phyloP scores from a whole-genome alignment of 2,888 invertebrate species.

The Heliconius sara region DNA sequence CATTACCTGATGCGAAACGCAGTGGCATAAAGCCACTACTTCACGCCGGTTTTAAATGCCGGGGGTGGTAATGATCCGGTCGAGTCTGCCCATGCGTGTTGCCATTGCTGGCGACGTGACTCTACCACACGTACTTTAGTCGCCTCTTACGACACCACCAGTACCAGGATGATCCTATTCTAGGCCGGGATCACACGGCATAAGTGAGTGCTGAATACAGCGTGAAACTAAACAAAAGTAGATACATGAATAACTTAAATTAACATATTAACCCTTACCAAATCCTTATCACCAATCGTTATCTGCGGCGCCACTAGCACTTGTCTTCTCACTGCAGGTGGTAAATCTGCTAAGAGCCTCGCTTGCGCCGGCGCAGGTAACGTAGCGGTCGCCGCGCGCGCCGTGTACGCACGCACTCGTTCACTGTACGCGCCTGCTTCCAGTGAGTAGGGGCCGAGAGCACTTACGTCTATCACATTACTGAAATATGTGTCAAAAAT shows the following conservation, averaged over 20 bases:
- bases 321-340: slow-evolving; percentile 87
- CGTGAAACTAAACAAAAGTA: neutral
- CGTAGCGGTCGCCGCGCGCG: slow-evolving; percentile 53
- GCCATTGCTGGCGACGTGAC: too few relatives aligned
- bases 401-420: slow-evolving; percentile 88
- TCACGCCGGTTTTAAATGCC: too few relatives aligned
- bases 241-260: neutral
- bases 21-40: too few relatives aligned
- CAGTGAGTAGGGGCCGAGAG: slow-evolving; percentile 93
- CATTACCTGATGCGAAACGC: too few relatives aligned
- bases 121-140: too few relatives aligned
- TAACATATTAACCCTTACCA: slow-evolving; percentile 83
- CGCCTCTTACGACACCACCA: too few relatives aligned
- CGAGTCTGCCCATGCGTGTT: too few relatives aligned
- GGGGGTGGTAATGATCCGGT: too few relatives aligned
- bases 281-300: slow-evolving; percentile 85
- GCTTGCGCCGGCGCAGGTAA: slow-evolving; percentile 67
- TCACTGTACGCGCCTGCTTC: slow-evolving; percentile 95
- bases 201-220: too few relatives aligned
- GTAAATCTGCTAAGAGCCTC: slow-evolving; percentile 88
- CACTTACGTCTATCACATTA: slow-evolving; percentile 97
- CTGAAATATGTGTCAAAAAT: slow-evolving; percentile 71
- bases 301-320: slow-evolving; percentile 85
- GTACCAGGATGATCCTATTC: too few relatives aligned
- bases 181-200: too few relatives aligned